Base-by-base conservation (phyloP, 2,113 vertebrate species). In the Stictonetta naevosa region DNA sequence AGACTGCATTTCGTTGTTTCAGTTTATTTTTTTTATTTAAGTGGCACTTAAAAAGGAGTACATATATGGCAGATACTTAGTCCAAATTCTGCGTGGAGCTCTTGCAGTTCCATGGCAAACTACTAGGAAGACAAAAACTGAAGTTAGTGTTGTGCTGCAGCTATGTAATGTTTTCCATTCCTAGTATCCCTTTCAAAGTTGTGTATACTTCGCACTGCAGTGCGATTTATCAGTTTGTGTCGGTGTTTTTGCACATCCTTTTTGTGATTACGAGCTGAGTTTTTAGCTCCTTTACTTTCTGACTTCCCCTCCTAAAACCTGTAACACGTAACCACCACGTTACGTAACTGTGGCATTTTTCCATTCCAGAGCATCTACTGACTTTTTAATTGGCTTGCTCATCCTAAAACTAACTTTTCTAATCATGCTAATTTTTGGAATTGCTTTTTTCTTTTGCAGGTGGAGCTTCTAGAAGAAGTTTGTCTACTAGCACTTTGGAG, bases 381-480 rank as follows among this genome's bases (percentile, higher is more conserved):
- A 40, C 10, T 60, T 88, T 15, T 78, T 40, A 66, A 73, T 58
- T 55, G 60, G 2, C 4, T 1, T 72, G 14, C 75, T 77, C 11
- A 34, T 69, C 28, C 23, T 76, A 40, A 56, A 90, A 46, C 25
- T 23, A 28, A 77, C 77, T 64, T 79, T 68, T 8, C 26, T 88
- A 1, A 29, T 64, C 48, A 58, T 20, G 15, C 46, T 46, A 90
- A 36, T 42, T 88, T 83, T 85, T 78, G 55, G 26, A 92, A 75
- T 80, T 73, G 38, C 78, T 83, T 88, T 62, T 83, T 97, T 97
- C 52, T 96, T 66, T 97, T 96, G 62, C 94, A 98, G 98, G 84
- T 92, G 62, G 77, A 91, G 36, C 71, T 86, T 94, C 23, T 34
- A 71, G 91, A 97, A 96, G 97, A 96, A 63, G 8, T 13, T 59